phyloP scores from a whole-genome alignment of 1,140 invertebrate species.

The Formica selysi region DNA sequence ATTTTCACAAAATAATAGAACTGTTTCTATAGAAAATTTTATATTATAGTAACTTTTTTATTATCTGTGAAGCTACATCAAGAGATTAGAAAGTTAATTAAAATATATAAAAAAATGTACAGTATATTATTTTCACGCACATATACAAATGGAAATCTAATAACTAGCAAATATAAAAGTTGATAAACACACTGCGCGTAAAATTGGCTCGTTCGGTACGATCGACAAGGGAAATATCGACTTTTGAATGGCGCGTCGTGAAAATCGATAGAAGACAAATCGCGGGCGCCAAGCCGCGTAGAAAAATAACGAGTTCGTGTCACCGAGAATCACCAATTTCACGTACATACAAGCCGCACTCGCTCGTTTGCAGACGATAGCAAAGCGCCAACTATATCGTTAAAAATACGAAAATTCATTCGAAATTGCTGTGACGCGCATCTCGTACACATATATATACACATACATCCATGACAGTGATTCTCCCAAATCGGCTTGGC shows the following conservation, averaged over 20 bases:
- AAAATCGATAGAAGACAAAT: constrained; percentile 58
- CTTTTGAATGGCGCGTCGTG: constrained; percentile 26
- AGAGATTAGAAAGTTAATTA: constrained; percentile 12
- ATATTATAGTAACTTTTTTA: neutral
- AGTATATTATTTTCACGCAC: neutral
- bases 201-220: constrained; percentile 17
- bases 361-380: constrained; percentile 28
- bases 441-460: neutral
- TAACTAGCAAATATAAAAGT: constrained; percentile 28
- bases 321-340: constrained; percentile 61
- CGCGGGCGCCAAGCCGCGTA: constrained; percentile 35
- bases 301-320: constrained; percentile 66
- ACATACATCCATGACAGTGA: constrained; percentile 21
- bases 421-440: constrained; percentile 63
- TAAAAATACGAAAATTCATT: constrained; percentile 73
- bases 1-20: neutral
- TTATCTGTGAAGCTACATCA: neutral
- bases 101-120: neutral
- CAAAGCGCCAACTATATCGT: constrained; percentile 42
- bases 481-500: constrained; percentile 57
- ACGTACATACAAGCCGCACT: constrained; percentile 29
- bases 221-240: constrained; percentile 45
- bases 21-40: neutral
- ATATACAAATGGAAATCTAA: constrained; percentile 13
- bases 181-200: constrained; percentile 31